phyloP scores from a whole-genome alignment of 2,888 invertebrate species.

The Coelinius sp. region DNA sequence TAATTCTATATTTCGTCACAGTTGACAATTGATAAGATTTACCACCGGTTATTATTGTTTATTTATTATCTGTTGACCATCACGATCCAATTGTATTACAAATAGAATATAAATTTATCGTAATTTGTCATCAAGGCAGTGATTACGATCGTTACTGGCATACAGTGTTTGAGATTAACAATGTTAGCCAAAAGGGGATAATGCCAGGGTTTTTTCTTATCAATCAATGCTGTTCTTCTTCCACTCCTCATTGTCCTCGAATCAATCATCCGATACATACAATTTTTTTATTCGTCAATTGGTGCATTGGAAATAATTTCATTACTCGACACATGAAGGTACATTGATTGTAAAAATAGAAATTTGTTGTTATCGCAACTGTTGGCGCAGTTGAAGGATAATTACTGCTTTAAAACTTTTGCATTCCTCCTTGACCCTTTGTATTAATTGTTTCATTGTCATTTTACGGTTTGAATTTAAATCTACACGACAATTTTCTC shows the following conservation, averaged over 20 bases:
- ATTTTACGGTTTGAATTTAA: background rate
- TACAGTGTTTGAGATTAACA: too few species aligned
- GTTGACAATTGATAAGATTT: background rate
- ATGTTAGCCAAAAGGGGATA: too few species aligned
- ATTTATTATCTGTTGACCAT: background rate
- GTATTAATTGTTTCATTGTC: background rate
- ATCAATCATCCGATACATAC: background rate
- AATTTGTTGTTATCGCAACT: background rate
- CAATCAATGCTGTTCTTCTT: background rate
- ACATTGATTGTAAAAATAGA: background rate
- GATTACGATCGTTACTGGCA: background rate
- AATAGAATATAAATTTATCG: background rate
- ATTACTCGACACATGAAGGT: background rate
- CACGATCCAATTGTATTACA: background rate
- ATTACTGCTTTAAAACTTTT: slow-evolving; percentile 16
- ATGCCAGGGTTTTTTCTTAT: too few species aligned
- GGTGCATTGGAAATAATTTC: background rate
- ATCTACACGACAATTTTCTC: background rate
- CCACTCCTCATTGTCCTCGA: background rate
- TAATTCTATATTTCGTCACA: background rate
- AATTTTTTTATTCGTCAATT: background rate
- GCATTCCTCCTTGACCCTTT: slow-evolving; percentile 22
- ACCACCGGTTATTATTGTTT: background rate
- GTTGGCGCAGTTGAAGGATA: slow-evolving; percentile 15
- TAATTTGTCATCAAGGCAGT: background rate